Conservation (phyloP, 2,113 vertebrate genomes). For the Aegithalos caudatus region DNA sequence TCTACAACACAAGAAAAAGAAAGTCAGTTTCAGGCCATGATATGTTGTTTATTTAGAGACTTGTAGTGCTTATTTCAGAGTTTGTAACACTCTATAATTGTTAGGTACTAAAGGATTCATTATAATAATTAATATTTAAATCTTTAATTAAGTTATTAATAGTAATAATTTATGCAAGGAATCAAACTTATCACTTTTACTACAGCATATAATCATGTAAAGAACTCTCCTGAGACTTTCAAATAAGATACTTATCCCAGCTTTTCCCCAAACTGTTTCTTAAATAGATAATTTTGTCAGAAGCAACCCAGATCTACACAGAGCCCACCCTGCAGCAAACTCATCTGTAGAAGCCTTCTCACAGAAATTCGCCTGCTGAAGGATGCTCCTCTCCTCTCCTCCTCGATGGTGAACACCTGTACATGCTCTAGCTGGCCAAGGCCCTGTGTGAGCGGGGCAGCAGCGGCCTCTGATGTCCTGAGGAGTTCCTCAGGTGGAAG, state of each 20-base stretch:
- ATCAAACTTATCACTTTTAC: not conserved
- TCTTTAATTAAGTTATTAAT: conserved; percentile 16
- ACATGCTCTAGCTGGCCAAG: not conserved
- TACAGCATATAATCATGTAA: not conserved
- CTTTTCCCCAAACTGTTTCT: not conserved
- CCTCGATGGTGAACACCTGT: not conserved
- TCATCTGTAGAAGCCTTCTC: not conserved
- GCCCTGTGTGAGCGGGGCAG: accelerated
- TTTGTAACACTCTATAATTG: conserved; percentile 13
- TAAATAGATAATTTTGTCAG: not conserved
- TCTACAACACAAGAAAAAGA: not conserved
- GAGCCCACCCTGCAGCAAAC: not conserved
- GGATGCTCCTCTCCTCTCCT: not conserved
- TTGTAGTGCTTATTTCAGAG: conserved; percentile 21
- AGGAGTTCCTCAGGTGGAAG: not conserved
- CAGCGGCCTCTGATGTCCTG: not conserved
- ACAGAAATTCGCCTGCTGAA: not conserved
- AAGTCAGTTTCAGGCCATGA: not conserved
- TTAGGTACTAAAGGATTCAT: conserved; percentile 15
- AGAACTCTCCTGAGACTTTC: not conserved
- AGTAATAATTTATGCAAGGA: conserved; percentile 31
- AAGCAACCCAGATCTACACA: not conserved
- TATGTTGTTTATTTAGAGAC: not conserved
- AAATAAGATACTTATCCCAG: not conserved
- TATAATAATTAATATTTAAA: conserved; percentile 28